Conservation (phyloP, 2,113 vertebrate species). For the Myocastor coypus region DNA sequence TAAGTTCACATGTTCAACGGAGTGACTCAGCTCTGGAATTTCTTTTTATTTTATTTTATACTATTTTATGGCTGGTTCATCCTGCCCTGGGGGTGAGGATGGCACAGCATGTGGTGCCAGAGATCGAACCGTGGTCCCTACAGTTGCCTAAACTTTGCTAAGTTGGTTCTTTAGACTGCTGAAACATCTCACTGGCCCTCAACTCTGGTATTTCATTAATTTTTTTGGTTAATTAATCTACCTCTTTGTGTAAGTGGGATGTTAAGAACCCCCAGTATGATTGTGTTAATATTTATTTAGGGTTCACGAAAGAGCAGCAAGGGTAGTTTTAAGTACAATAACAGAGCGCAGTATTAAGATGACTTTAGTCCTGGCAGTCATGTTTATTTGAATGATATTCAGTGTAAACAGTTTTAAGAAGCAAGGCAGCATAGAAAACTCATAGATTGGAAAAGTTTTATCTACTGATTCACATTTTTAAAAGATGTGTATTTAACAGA, state of each 20-base stretch:
- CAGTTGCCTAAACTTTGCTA: too few species aligned
- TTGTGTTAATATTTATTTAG: not conserved
- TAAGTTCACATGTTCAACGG: not conserved
- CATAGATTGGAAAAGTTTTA: not conserved
- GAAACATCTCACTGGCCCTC: not conserved
- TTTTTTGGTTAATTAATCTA: not conserved
- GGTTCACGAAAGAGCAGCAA: not conserved
- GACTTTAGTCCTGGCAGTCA: not conserved
- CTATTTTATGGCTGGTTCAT: too few species aligned
- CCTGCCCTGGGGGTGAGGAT: too few species aligned
- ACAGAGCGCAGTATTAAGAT: not conserved
- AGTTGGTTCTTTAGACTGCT: too few species aligned
- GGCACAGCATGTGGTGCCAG: too few species aligned
- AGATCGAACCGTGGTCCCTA: too few species aligned
- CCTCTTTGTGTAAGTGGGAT: not conserved
- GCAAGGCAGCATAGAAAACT: not conserved
- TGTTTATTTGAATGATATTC: not conserved
- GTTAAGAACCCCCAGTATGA: not conserved
- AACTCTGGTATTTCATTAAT: not conserved
- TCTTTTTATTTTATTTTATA: not conserved
- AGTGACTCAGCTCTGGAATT: not conserved
- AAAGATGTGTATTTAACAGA: not conserved
- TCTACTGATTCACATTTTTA: not conserved
- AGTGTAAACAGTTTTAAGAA: not conserved
- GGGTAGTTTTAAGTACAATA: not conserved